Percentiles rank a stretch among this genome's conserved stretches.
Conservation (phyloP, 2,113 vertebrate genomes). For the Podiceps cristatus region DNA sequence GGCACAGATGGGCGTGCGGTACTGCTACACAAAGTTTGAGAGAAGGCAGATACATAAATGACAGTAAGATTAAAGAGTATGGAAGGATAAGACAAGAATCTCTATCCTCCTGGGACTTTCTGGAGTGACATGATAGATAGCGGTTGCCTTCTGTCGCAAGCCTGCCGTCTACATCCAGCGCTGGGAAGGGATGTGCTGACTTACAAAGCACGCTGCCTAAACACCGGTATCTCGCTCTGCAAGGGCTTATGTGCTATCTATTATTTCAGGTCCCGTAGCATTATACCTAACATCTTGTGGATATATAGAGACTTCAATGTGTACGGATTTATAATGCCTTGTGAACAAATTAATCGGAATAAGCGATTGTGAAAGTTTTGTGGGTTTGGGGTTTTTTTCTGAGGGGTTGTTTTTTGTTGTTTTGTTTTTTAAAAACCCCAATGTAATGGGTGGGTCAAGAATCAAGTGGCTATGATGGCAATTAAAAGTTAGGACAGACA, state of each 20-base stretch:
- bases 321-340: background rate
- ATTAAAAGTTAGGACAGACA: background rate
- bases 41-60: slow-evolving; percentile 63
- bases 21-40: slow-evolving; percentile 67
- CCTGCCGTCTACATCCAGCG: background rate
- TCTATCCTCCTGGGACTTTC: slow-evolving; percentile 39
- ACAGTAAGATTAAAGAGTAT: slow-evolving; percentile 55
- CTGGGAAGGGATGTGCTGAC: background rate
- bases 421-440: background rate
- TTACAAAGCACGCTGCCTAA: background rate
- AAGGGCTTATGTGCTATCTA: background rate
- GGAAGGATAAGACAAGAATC: slow-evolving; percentile 45
- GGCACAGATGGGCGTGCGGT: slow-evolving; percentile 66
- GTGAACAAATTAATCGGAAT: background rate
- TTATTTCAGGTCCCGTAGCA: background rate
- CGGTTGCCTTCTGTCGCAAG: slow-evolving; percentile 25
- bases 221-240: background rate
- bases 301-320: background rate
- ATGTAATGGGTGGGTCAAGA: background rate
- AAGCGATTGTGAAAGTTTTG: background rate
- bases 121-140: slow-evolving; percentile 59
- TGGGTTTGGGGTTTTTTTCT: no score
- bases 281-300: background rate
- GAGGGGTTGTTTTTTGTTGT: background rate
- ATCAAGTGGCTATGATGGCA: background rate